These are phyloP conservation scores for Eulemur rufifrons DNA, from an alignment of 2,113 vertebrate species.

Conservation along the genomic window DNA sequence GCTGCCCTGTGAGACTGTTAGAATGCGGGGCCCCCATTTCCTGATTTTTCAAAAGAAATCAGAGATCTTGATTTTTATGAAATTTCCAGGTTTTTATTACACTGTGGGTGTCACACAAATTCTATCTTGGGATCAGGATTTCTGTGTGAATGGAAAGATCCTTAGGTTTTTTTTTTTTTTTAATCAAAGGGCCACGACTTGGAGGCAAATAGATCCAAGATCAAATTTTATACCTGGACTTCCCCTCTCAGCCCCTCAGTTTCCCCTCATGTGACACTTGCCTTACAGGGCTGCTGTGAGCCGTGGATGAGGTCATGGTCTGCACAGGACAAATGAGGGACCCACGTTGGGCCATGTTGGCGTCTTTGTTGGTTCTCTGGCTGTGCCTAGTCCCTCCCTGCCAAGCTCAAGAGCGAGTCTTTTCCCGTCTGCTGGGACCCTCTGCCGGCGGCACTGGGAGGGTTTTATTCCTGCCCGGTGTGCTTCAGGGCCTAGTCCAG, in stretches of 20 bases:
- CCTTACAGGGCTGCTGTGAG: not conserved
- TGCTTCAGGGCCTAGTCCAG: not conserved
- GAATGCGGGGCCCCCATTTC: not conserved
- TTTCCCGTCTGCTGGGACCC: not conserved
- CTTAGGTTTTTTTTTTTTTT: not conserved
- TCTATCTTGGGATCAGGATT: not conserved
- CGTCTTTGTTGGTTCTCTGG: not conserved
- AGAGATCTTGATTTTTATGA: not conserved
- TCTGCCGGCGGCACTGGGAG: not conserved
- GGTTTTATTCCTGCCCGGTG: not conserved
- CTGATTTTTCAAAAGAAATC: not conserved
- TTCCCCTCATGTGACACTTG: not conserved
- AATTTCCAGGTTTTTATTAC: constrained; percentile 8
- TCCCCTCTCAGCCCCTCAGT: not conserved
- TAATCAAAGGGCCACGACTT: not conserved
- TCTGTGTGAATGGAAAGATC: not conserved
- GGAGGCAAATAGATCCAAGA: not conserved
- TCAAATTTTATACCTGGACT: not conserved
- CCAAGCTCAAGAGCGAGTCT: not conserved
- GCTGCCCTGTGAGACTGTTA: not conserved
- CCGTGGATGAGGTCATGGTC: not conserved
- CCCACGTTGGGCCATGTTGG: rapidly evolving
- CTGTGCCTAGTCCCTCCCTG: too few species aligned
- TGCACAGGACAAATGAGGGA: not conserved
- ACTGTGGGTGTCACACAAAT: not conserved